Base-by-base conservation (phyloP, 1,140 invertebrate genomes). In the Monomorium pharaonis region DNA sequence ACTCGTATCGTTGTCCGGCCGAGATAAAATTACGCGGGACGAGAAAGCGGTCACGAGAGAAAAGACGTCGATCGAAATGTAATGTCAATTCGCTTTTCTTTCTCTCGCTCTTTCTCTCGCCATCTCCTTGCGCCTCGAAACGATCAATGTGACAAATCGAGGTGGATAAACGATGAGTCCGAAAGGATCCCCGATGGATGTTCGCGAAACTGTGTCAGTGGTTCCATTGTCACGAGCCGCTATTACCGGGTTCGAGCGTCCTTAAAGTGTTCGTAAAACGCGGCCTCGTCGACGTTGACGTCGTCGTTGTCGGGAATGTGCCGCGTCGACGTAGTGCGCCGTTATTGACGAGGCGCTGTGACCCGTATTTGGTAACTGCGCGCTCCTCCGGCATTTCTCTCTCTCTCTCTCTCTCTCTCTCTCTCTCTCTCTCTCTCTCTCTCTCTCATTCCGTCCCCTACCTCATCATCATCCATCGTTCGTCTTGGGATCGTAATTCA, bases 311-410 rank as follows among this genome's bases (percentile, higher is more conserved):
- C 76, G 88, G 5, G 84, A 70, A 58, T 44, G 87, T 54, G 85
- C 72, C 84, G 84, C 85, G 87, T 86, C 85, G 88, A 88, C 85
- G 88, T 84, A 47, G 62, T 54, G 75, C 80, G 85, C 88, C 85
- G 80, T 89, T 90, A 90, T 90, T 89, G 89, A 90, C 89, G 88
- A 90, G 89, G 80, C 89, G 89, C 89, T 89, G 89, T 90, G 89
- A 90, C 89, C 89, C 86, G 85, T 85, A 90, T 89, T 89, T 75
- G 77, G 88, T 89, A 89, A 87, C 88, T 90, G 88, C 88, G 87
- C 88, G 89, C 85, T 86, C 51, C 51, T 74, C 78, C 78, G 54
- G 49, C 78, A 70, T 58, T 74, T 83, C 78, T 72, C 78, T 58
- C 78, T 44, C 49, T 27, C 33, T 72, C 65, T 37, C 37, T 37